Evolutionary conservation across 2,113 vertebrate genomes (phyloP).

Genomic region (Donacobius atricapilla): DNA sequence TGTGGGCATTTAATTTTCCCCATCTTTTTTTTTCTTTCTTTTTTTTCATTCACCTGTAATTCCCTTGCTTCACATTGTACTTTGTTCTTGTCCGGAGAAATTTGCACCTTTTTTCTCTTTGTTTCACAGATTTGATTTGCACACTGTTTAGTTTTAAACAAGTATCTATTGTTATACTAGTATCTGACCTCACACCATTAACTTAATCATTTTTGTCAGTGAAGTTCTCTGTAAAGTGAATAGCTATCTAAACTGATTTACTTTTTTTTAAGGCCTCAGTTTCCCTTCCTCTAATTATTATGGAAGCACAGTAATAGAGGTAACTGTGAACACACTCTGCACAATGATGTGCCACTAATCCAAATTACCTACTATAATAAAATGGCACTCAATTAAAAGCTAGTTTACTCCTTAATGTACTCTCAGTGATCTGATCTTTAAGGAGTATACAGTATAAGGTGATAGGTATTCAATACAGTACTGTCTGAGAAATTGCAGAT

Average conservation of each 20-base stretch:
- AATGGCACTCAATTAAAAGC: not conserved
- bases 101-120: not conserved
- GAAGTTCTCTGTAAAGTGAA: not conserved
- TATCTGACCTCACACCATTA: not conserved
- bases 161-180: not conserved
- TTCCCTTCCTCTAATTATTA: not conserved
- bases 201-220: not conserved
- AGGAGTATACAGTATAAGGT: not conserved
- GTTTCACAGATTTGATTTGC: not conserved
- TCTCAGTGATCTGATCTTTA: not conserved
- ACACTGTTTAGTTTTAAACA: not conserved
- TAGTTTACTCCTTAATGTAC: not conserved
- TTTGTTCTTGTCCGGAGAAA: not conserved
- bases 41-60: not conserved
- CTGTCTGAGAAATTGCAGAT: not conserved
- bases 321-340: not conserved
- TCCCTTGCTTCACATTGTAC: not conserved
- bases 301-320: not conserved
- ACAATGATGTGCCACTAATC: not conserved
- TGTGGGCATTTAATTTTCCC: not conserved
- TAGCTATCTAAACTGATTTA: not conserved
- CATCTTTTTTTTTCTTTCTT: not conserved
- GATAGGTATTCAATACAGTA: not conserved
- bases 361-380: not conserved
- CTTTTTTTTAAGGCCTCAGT: not conserved